These are phyloP conservation scores for Muscicapa comitata DNA, from an alignment of 2,797 vertebrate genomes.

Conservation along the genomic window DNA sequence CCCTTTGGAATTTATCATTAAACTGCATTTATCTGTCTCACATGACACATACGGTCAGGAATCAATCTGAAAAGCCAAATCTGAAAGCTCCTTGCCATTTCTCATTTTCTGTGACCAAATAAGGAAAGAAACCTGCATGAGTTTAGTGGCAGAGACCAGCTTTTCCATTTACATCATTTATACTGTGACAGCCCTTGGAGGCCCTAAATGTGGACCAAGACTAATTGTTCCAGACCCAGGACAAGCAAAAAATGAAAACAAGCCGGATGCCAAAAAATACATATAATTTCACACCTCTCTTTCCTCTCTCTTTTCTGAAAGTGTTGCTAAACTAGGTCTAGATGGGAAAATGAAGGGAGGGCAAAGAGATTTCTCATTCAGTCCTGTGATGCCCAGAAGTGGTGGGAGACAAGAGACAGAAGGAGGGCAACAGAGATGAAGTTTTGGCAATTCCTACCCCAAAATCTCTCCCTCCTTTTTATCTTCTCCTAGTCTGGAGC, in stretches of 20 bases:
- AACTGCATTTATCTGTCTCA: not conserved
- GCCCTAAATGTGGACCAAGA: not conserved
- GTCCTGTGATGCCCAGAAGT: not conserved
- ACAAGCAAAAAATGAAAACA: not conserved
- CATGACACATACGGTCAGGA: not conserved
- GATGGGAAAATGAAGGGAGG: not conserved
- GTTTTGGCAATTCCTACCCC: not conserved
- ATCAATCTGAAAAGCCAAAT: conserved; percentile 17
- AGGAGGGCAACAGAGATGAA: not conserved
- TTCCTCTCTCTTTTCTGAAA: not conserved
- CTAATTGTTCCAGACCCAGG: not conserved
- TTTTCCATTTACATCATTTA: not conserved
- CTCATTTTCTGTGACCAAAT: not conserved
- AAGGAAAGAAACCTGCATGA: not conserved
- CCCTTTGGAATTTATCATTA: conserved; percentile 28
- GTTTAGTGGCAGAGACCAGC: not conserved
- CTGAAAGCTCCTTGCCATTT: conserved; percentile 5
- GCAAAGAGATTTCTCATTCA: not conserved
- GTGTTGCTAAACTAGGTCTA: not conserved
- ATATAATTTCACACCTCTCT: not conserved
- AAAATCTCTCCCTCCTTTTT: not conserved
- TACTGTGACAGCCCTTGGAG: not conserved
- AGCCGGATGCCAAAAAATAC: not conserved
- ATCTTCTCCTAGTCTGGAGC: not conserved
- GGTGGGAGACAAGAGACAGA: rapidly evolving